These are phyloP conservation scores for Trichomycterus rosablanca DNA, from an alignment of 2,113 vertebrate species.

Conservation along the genomic window DNA sequence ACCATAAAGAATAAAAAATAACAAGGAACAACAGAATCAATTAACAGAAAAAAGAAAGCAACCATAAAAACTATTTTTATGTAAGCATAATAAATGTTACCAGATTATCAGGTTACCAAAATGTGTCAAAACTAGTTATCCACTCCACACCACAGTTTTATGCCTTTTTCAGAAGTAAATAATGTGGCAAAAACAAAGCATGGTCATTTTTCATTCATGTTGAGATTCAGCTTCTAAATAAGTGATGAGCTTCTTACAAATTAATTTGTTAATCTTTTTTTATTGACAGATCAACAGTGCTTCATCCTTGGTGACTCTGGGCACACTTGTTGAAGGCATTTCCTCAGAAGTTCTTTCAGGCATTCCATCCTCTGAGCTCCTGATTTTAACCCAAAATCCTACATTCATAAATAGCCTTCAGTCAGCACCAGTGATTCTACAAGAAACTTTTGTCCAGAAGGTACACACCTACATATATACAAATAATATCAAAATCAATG, in stretches of 20 bases:
- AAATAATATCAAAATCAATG: not conserved
- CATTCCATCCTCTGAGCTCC: constrained; percentile 39
- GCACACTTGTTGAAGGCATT: constrained; percentile 52
- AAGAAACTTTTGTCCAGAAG: constrained; percentile 47
- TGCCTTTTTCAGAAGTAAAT: no score
- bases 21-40: no score
- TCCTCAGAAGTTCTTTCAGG: constrained; percentile 27
- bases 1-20: no score
- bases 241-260: not conserved
- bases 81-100: no score
- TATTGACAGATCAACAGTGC: constrained; percentile 45
- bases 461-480: constrained; percentile 19
- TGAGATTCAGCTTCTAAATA: no score
- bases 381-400: constrained; percentile 21
- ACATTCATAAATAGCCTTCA: constrained; percentile 53
- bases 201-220: no score
- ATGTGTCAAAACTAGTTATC: no score
- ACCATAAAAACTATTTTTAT: no score
- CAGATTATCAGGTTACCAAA: no score
- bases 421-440: constrained; percentile 43
- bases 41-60: no score
- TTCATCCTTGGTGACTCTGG: constrained; percentile 46
- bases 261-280: not conserved
- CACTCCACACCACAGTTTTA: no score
- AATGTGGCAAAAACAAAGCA: no score